phyloP scores from a whole-genome alignment of 2,113 vertebrate genomes.

The Setophaga kirtlandii region DNA sequence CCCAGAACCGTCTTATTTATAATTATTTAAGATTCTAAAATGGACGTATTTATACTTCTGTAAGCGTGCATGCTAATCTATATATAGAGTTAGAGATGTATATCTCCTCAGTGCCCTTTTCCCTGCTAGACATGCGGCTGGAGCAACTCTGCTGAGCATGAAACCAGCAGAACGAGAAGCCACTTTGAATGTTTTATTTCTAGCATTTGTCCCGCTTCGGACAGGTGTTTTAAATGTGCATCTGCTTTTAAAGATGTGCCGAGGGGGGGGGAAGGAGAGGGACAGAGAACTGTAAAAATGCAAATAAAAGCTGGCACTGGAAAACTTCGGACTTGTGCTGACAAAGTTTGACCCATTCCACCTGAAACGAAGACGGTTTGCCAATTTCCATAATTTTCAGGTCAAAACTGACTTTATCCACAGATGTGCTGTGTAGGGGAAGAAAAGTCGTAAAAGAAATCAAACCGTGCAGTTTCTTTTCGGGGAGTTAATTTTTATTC shows the following conservation, averaged over 20 bases:
- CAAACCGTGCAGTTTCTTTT: background rate
- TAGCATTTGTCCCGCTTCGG: background rate
- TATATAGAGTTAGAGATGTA: accelerated
- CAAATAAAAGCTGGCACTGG: background rate
- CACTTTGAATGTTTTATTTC: background rate
- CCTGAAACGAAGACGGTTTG: background rate
- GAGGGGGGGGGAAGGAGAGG: no score
- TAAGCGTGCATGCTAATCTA: background rate
- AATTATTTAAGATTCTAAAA: background rate
- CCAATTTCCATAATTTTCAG: background rate
- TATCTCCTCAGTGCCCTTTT: background rate
- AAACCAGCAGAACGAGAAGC: background rate
- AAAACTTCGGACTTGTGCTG: background rate
- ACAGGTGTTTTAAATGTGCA: background rate
- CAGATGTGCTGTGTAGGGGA: background rate
- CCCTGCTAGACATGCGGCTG: background rate
- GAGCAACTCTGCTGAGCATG: background rate
- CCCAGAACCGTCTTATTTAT: background rate
- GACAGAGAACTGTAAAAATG: background rate
- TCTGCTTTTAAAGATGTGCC: background rate
- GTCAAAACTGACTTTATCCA: background rate
- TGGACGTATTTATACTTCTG: background rate
- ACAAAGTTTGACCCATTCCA: background rate
- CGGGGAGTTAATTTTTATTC: background rate
- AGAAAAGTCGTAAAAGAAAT: background rate